Conservation (phyloP, 2,797 vertebrate genomes). For the Calcarius lapponicus region DNA sequence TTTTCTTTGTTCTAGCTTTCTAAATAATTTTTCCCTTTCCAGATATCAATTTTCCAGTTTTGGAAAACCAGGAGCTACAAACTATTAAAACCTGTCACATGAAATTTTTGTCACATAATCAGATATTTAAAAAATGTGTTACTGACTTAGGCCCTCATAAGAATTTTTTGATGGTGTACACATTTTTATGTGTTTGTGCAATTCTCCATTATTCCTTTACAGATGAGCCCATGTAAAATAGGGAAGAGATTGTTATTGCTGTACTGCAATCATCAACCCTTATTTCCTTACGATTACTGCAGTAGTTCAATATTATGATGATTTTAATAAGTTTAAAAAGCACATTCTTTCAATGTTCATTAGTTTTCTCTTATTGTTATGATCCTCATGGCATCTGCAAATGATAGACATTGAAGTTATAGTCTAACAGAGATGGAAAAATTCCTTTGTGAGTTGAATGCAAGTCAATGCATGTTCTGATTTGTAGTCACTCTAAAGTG, state of each 20-base stretch:
- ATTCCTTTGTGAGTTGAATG: neutral
- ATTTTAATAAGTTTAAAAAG: slow-evolving; percentile 27
- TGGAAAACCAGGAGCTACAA: neutral
- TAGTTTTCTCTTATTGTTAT: neutral
- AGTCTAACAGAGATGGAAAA: neutral
- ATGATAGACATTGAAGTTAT: neutral
- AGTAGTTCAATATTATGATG: neutral
- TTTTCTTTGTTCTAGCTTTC: neutral
- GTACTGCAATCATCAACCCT: neutral
- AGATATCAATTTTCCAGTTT: neutral
- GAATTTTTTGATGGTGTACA: neutral
- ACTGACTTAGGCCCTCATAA: neutral
- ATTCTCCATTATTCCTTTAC: neutral
- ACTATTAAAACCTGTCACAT: neutral
- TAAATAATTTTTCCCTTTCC: neutral
- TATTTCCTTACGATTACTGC: neutral
- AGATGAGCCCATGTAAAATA: neutral
- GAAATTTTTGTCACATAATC: neutral
- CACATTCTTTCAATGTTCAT: neutral
- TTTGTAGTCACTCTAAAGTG: neutral
- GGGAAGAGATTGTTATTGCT: neutral
- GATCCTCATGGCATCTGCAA: neutral
- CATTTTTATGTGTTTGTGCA: neutral
- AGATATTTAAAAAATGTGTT: neutral
- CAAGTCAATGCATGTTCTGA: neutral